These are phyloP conservation scores for Smutsia temminckii DNA, from an alignment of 2,797 vertebrate genomes.

Conservation along the genomic window DNA sequence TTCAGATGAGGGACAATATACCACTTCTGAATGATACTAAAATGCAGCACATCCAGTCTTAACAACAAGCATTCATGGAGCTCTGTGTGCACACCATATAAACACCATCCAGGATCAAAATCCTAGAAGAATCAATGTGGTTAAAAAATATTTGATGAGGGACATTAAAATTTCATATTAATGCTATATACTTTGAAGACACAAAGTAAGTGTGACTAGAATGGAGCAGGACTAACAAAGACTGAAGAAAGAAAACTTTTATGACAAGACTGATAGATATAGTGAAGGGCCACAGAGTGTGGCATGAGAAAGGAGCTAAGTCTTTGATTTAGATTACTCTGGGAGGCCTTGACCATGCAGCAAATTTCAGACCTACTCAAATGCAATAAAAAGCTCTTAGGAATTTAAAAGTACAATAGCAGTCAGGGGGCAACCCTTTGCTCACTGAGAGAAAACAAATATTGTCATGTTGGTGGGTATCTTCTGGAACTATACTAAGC, in stretches of 20 bases:
- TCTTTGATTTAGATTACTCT: not conserved
- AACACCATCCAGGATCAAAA: slow-evolving; percentile 32
- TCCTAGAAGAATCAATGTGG: not conserved
- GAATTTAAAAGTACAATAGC: slow-evolving; percentile 11
- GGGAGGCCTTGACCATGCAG: not conserved
- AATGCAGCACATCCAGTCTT: not conserved
- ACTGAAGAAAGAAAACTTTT: slow-evolving; percentile 44
- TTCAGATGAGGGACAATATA: slow-evolving; percentile 9
- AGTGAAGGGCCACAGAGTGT: not conserved
- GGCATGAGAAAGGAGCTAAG: slow-evolving; percentile 18
- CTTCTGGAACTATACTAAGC: not conserved
- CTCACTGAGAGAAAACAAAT: slow-evolving; percentile 6
- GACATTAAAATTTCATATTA: slow-evolving; percentile 54
- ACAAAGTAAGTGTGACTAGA: slow-evolving; percentile 40
- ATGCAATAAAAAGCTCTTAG: slow-evolving; percentile 41
- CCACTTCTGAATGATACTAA: not conserved
- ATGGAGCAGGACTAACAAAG: not conserved
- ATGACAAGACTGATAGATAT: not conserved
- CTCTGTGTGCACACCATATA: not conserved
- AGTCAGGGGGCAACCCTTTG: not conserved
- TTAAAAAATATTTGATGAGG: slow-evolving; percentile 23
- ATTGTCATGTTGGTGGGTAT: not conserved
- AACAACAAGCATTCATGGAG: not conserved
- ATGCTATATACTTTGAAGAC: slow-evolving; percentile 14
- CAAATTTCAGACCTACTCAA: slow-evolving; percentile 43